Evolutionary conservation across 2,888 invertebrate genomes (phyloP).

Genomic region (Epirrhoe tristata): DNA sequence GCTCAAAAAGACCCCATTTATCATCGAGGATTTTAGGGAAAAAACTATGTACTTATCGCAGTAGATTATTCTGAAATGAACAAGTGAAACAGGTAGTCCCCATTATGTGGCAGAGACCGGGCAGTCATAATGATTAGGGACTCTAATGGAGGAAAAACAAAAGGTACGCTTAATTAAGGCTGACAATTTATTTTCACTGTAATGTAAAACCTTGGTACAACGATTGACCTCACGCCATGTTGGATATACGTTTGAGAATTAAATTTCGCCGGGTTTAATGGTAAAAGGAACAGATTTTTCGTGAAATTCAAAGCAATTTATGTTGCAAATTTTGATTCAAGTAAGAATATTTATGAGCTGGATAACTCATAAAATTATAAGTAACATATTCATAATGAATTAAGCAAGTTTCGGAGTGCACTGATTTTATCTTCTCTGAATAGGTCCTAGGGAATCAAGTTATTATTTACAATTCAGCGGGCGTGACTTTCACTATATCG

Average conservation of each 20-base stretch:
- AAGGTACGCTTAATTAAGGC: conserved; percentile 68
- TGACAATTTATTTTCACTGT: conserved; percentile 47
- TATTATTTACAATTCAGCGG: too few species aligned
- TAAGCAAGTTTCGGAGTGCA: neutral
- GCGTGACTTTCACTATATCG: too few species aligned
- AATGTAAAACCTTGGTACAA: conserved; percentile 43
- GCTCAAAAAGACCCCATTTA: neutral
- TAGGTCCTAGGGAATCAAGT: too few species aligned
- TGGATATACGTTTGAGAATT: conserved; percentile 40
- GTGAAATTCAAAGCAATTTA: neutral
- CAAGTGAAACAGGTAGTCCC: conserved; percentile 53
- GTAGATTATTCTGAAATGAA: neutral
- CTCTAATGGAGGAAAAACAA: conserved; percentile 83
- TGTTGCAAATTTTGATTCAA: neutral
- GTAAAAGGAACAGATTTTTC: conserved; percentile 23
- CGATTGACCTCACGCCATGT: conserved; percentile 40
- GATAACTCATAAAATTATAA: neutral
- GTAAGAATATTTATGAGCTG: neutral
- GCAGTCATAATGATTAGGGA: conserved; percentile 89
- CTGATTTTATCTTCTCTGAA: neutral
- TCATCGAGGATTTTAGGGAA: neutral
- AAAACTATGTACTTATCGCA: neutral
- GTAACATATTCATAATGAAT: neutral
- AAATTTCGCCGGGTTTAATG: conserved; percentile 35
- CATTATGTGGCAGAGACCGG: conserved; percentile 91